phyloP scores from a whole-genome alignment of 2,797 vertebrate genomes.

The Triplophysa bombifrons region DNA sequence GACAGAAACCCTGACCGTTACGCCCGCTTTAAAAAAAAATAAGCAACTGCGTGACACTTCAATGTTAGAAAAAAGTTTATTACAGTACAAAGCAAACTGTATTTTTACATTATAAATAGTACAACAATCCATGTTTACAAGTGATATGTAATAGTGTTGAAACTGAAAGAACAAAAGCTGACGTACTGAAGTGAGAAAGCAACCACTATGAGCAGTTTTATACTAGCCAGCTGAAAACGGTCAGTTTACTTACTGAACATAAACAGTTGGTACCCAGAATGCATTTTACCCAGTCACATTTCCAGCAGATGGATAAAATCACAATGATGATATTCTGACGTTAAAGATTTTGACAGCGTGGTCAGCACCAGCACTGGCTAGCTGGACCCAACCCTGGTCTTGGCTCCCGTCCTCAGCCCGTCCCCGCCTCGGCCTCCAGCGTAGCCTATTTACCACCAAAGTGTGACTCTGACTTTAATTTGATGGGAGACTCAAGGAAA shows the following conservation, averaged over 20 bases:
- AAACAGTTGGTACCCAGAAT: not conserved
- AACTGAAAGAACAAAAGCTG: constrained; percentile 9
- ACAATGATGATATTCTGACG: constrained; percentile 82
- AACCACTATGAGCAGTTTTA: not conserved
- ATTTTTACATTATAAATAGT: constrained; percentile 43
- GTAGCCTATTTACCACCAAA: constrained; percentile 86
- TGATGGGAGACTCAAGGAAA: constrained; percentile 69
- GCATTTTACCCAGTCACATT: constrained; percentile 1
- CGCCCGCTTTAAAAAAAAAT: not conserved
- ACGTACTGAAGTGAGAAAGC: not conserved
- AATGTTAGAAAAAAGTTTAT: constrained; percentile 48
- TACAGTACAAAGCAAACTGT: constrained; percentile 22
- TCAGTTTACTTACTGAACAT: not conserved
- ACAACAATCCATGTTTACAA: constrained; percentile 3
- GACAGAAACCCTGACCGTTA: no score
- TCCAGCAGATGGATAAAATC: constrained; percentile 47
- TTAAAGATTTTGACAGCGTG: constrained; percentile 91
- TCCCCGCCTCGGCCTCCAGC: constrained; percentile 84
- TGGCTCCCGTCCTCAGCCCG: constrained; percentile 64
- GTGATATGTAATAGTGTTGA: constrained; percentile 8
- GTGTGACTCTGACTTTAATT: constrained; percentile 86
- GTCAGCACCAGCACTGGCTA: constrained; percentile 91
- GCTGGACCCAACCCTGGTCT: constrained; percentile 83
- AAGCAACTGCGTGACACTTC: not conserved
- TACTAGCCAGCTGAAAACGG: not conserved